phyloP scores from a whole-genome alignment of 53 echinoderm and acorn worm genomes.

The Paracentrotus lividus region DNA sequence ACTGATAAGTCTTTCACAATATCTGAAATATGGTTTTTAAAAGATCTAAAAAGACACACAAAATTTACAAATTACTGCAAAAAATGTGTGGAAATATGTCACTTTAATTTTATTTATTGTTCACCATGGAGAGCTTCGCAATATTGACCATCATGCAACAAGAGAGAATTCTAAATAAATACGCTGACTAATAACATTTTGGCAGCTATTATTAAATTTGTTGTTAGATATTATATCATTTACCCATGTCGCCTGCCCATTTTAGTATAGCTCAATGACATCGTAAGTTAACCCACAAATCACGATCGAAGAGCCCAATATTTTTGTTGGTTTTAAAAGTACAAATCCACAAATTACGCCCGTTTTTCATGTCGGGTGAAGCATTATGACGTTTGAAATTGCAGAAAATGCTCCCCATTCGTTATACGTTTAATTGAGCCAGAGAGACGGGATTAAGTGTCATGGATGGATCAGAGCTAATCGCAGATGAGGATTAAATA shows the following conservation, averaged over 20 bases:
- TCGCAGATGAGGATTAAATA: slow-evolving; percentile 49
- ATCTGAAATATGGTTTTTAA: too few species aligned
- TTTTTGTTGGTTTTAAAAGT: background rate
- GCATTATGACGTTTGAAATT: slow-evolving; percentile 36
- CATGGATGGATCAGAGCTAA: slow-evolving; percentile 55
- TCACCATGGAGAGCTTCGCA: background rate
- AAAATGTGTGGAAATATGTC: too few species aligned
- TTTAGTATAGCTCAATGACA: background rate
- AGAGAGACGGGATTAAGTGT: slow-evolving; percentile 57
- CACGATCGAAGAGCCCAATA: background rate
- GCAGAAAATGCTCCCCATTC: slow-evolving; percentile 12
- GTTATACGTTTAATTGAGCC: slow-evolving; percentile 42
- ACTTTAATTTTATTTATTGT: too few species aligned
- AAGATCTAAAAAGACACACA: too few species aligned
- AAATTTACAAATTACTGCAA: too few species aligned
- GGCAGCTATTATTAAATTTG: background rate
- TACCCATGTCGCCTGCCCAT: background rate
- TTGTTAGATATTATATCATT: background rate
- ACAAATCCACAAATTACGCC: background rate
- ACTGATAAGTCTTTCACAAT: too few species aligned
- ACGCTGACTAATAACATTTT: too few species aligned
- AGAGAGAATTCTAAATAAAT: background rate
- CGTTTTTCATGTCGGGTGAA: background rate
- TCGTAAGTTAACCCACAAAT: background rate
- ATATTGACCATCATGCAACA: background rate